Evolutionary conservation across 37 sponge, comb jelly and placozoan species (phyloP), one percentile per base, ranked within the genome.

Genomic region (Ephydatia muelleri): DNA sequence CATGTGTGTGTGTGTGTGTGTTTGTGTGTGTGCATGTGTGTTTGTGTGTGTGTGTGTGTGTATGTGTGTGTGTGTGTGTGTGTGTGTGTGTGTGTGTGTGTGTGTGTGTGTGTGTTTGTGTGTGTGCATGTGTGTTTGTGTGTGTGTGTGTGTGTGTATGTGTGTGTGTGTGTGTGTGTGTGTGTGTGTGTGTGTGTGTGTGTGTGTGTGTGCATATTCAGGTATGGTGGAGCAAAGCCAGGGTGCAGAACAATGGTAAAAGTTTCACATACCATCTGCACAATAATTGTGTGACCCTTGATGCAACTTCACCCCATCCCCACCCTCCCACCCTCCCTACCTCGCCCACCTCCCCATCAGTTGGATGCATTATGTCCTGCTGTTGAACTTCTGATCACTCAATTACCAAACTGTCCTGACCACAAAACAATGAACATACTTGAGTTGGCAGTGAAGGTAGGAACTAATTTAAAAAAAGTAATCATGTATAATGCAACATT

Each of bases 221-320:
- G 93, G 78, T 90, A 92, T 83, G 96, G 96, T 65, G 91, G 89
- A 32, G 93, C 96, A 57, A 71, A 79, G 33, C 29, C 66, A 23
- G 96, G 96, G 28, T 86, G 92, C 68, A 76, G 96, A 38, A 95
- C 96, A 76, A 89, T 95, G 89, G 90, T 95, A 71, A 82, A 78
- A n/a, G 33, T 9, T 36, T 26, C 43, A 1, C 9, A 47, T 73
- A 70, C 35, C 47, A 75, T n/a, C n/a, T n/a, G 67, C 80, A 74
- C 38, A 57, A 13, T 31, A 2, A 5, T n/a, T n/a, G n/a, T n/a
- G n/a, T n/a, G n/a, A 0, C 33, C 79, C 33, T 78, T 67, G 12
- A 21, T 66, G 0, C 35, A 27, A 68, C 65, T 64, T 66, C 11
- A 68, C 39, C 33, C 2, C 35, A 6, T 66, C 67, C 38, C 12